Evolutionary conservation across 1,140 invertebrate genomes (phyloP).

Genomic region (Neuroterus valhalla): DNA sequence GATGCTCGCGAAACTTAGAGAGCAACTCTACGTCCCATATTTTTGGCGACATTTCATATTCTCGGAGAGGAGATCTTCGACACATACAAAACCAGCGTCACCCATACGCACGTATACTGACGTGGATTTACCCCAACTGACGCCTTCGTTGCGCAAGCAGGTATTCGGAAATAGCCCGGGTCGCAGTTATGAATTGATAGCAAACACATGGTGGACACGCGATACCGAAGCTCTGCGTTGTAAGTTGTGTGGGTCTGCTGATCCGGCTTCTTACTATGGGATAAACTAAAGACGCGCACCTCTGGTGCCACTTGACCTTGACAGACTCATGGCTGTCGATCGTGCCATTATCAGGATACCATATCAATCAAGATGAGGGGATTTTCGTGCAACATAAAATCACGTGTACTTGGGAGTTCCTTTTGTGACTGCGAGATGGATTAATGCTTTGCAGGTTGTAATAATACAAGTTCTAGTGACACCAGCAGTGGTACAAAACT

Average conservation of each 20-base stretch:
- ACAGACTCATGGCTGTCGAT: conserved; percentile 15
- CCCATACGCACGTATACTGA: conserved; percentile 28
- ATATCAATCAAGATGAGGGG: too few relatives aligned
- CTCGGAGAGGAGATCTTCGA: conserved; percentile 10
- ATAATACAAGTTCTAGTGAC: too few relatives aligned
- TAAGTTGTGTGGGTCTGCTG: not conserved
- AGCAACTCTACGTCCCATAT: conserved; percentile 2
- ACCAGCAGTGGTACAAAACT: too few relatives aligned
- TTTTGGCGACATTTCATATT: conserved; percentile 27
- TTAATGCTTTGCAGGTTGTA: too few relatives aligned
- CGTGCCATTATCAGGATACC: not conserved
- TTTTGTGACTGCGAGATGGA: too few relatives aligned
- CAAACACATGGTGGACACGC: conserved; percentile 67
- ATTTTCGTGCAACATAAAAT: too few relatives aligned
- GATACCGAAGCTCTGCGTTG: conserved; percentile 29
- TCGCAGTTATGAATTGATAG: conserved; percentile 69
- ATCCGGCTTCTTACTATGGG: conserved; percentile 17
- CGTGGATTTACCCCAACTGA: conserved; percentile 37
- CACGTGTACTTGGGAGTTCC: too few relatives aligned
- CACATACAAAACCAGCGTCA: conserved; percentile 3
- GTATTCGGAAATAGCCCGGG: conserved; percentile 63
- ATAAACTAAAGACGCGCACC: conserved; percentile 33
- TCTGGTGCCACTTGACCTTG: conserved; percentile 32
- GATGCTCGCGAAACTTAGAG: not conserved
- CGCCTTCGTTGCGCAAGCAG: conserved; percentile 58